phyloP scores from a whole-genome alignment of 37 sponge, comb jelly and placozoan species.

The Spongilla lacustris region DNA sequence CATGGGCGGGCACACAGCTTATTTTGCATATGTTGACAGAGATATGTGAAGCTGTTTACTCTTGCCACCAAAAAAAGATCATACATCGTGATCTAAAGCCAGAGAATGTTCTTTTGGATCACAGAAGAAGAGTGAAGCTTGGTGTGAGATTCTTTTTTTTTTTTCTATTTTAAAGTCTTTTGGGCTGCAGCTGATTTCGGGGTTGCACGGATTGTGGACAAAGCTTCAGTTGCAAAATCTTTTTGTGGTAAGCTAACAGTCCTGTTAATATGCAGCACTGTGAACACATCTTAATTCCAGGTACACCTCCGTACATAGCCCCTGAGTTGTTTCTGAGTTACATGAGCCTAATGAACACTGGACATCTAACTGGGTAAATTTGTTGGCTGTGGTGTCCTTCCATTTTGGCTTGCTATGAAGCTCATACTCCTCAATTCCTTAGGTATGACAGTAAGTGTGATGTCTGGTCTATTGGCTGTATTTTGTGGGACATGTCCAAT shows the following conservation, averaged over 20 bases:
- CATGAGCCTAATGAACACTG: conserved; percentile 30
- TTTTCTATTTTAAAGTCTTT: not conserved
- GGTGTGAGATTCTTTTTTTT: conserved; percentile 31
- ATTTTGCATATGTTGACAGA: conserved; percentile 85
- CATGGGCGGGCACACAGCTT: conserved; percentile 20
- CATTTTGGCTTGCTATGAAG: no score
- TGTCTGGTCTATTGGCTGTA: conserved; percentile 95
- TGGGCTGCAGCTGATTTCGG: conserved; percentile 80
- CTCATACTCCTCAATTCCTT: no score
- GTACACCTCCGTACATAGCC: conserved; percentile 95
- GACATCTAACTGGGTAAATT: not conserved
- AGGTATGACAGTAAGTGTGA: conserved; percentile 90
- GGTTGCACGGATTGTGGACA: conserved; percentile 70
- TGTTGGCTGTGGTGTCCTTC: no score
- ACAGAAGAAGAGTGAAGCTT: conserved; percentile 74
- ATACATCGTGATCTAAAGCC: conserved; percentile 94
- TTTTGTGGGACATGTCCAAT: conserved; percentile 91
- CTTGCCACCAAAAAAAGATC: conserved; percentile 81
- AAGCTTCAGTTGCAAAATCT: conserved; percentile 54
- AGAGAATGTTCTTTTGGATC: conserved; percentile 85
- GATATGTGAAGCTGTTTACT: conserved; percentile 86
- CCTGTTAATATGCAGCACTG: no score
- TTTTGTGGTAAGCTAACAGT: conserved; percentile 73
- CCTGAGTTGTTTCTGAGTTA: conserved; percentile 89
- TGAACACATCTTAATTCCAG: conserved; percentile 14